phyloP scores from a whole-genome alignment of 2,888 invertebrate genomes.

The Noctua pronuba region DNA sequence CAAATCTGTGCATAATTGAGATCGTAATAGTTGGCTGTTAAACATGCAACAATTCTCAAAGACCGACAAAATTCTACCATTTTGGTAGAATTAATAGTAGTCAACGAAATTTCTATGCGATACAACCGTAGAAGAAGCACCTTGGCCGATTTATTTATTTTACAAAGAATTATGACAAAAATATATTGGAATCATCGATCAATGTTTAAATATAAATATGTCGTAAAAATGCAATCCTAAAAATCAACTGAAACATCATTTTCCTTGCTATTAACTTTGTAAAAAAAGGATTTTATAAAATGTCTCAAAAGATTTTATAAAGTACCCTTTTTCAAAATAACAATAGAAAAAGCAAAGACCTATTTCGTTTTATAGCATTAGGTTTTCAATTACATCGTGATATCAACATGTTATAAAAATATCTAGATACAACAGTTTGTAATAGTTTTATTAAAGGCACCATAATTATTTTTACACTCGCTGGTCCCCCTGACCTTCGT shows the following conservation, averaged over 20 bases:
- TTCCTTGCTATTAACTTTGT: too few relatives aligned
- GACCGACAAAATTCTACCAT: constrained; percentile 31
- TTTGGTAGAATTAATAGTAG: constrained; percentile 41
- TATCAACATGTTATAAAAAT: background rate
- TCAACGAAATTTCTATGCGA: constrained; percentile 12
- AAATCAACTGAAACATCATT: constrained; percentile 10
- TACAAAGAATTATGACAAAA: constrained; percentile 1
- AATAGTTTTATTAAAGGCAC: too few relatives aligned
- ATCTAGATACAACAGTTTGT: background rate
- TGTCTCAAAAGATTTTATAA: too few relatives aligned
- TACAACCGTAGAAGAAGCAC: background rate
- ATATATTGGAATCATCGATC: constrained; percentile 6
- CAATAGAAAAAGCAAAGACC: background rate
- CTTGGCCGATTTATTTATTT: constrained; percentile 52
- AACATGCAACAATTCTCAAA: background rate
- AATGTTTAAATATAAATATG: background rate
- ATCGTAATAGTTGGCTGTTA: constrained; percentile 19
- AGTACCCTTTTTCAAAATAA: too few relatives aligned
- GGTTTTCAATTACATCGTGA: background rate
- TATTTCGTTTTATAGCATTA: background rate
- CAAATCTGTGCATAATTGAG: constrained; percentile 15
- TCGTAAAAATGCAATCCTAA: constrained; percentile 1
- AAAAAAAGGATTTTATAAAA: too few relatives aligned
- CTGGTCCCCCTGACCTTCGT: too few relatives aligned
- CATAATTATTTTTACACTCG: too few relatives aligned